Percentiles rank a stretch among this genome's conserved stretches.
phyloP scores from a whole-genome alignment of 2,113 vertebrate species.

The Seriola dumerili region DNA sequence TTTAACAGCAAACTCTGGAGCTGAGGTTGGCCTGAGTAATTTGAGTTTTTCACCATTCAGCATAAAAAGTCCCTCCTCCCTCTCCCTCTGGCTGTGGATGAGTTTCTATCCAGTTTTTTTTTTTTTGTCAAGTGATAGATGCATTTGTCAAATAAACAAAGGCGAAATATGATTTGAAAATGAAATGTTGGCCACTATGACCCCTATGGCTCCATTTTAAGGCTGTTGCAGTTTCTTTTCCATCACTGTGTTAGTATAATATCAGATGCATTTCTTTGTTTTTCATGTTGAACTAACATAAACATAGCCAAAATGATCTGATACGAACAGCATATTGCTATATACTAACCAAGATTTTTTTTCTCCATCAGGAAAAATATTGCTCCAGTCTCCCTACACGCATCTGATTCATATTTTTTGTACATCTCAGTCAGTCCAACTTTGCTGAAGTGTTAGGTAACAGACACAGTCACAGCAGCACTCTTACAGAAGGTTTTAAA shows the following conservation, averaged over 20 bases:
- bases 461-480: not conserved
- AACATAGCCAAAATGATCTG: not conserved
- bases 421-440: not conserved
- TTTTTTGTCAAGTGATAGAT: not conserved
- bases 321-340: not conserved
- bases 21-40: slow-evolving; percentile 22
- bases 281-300: not conserved
- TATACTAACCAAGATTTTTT: not conserved
- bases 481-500: too few relatives aligned
- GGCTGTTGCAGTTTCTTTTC: not conserved
- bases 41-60: not conserved
- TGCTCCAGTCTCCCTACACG: not conserved
- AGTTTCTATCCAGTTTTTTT: not conserved
- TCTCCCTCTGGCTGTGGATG: not conserved
- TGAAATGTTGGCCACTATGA: not conserved
- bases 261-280: not conserved
- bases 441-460: slow-evolving; percentile 17
- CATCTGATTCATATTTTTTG: not conserved
- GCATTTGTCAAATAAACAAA: slow-evolving; percentile 7
- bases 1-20: slow-evolving; percentile 34
- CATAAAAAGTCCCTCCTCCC: not conserved
- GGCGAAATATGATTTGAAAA: not conserved
- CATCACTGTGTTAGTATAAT: not conserved
- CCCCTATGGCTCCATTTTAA: not conserved
- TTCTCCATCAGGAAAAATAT: not conserved